Conservation (phyloP, 2,113 vertebrate species). For the Apodemus speciosus region DNA sequence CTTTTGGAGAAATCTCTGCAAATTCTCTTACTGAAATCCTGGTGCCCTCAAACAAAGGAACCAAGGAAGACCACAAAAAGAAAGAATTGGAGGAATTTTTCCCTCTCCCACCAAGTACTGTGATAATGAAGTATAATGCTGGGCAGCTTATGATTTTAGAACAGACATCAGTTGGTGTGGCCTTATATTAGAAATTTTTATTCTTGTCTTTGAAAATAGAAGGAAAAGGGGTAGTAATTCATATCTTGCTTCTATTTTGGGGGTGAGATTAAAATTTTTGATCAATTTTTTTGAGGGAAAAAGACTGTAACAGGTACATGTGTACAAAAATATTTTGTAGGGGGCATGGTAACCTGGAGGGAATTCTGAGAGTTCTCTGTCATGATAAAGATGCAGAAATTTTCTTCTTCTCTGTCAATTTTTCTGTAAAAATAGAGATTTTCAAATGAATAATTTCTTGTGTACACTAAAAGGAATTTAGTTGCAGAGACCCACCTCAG, state of each 20-base stretch:
- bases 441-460: constrained; percentile 35
- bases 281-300: constrained; percentile 4
- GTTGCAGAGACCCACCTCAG: not conserved
- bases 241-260: not conserved
- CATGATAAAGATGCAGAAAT: not conserved
- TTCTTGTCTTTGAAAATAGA: constrained; percentile 2
- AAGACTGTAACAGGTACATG: not conserved
- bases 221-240: not conserved
- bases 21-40: not conserved
- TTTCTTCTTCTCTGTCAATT: constrained; percentile 1
- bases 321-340: not conserved
- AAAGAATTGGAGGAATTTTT: not conserved
- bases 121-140: not conserved
- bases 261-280: not conserved
- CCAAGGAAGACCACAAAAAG: not conserved
- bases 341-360: not conserved
- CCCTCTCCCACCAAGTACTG: not conserved
- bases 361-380: not conserved
- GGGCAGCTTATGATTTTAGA: not conserved
- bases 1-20: constrained; percentile 30
- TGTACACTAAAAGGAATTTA: not conserved
- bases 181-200: not conserved
- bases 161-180: not conserved
- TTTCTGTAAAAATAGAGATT: constrained; percentile 33
- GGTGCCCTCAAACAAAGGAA: constrained; percentile 46